These are phyloP conservation scores for Leptothorax acervorum DNA, from an alignment of 2,888 invertebrate species.

Conservation along the genomic window DNA sequence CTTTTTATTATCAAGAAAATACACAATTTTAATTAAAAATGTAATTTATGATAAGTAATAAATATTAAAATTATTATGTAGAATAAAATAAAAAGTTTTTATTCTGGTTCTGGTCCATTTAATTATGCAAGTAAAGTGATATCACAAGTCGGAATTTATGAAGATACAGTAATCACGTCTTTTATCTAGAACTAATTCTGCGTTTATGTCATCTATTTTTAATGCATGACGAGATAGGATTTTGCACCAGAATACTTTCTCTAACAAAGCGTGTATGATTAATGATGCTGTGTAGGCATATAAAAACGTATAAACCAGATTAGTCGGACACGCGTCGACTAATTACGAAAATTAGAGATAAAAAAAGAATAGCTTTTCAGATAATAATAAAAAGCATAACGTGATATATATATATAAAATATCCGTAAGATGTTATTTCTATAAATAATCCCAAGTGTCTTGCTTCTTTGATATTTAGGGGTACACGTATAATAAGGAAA, in stretches of 20 bases:
- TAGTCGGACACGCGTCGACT: background rate
- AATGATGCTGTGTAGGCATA: background rate
- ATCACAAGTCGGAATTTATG: background rate
- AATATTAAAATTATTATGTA: background rate
- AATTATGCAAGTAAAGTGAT: background rate
- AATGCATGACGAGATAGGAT: background rate
- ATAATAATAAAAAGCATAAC: background rate
- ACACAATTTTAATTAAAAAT: background rate
- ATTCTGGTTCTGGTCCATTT: background rate
- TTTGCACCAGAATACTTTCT: background rate
- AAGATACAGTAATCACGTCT: background rate
- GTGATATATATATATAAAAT: background rate
- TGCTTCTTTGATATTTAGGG: background rate
- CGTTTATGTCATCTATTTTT: constrained; percentile 21
- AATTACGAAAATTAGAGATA: constrained; percentile 21
- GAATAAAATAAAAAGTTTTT: background rate
- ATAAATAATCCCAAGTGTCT: constrained; percentile 24
- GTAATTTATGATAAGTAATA: background rate
- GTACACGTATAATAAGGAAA: background rate
- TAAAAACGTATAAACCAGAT: background rate
- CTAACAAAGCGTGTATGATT: background rate
- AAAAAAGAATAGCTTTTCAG: background rate
- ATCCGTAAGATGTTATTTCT: background rate
- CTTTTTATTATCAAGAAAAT: background rate
- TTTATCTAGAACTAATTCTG: constrained; percentile 10